Base-by-base conservation (phyloP, 2,113 vertebrate genomes). In the Onychorhynchus coronatus region DNA sequence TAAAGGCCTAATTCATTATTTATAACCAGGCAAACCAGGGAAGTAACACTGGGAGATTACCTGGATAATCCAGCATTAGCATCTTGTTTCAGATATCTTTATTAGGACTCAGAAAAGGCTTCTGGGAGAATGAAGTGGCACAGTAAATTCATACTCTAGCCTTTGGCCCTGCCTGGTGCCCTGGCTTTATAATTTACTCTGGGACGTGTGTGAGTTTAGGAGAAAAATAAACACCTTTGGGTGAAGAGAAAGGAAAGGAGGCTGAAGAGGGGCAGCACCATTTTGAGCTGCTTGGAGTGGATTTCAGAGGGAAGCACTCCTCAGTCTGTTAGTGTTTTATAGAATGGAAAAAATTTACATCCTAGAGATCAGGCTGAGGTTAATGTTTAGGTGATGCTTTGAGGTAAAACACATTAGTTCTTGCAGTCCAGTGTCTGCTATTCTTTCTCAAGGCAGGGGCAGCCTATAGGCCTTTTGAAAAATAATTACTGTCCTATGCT, bases 1-100 rank as follows among this genome's bases (percentile, higher is more conserved):
- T 89, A 91, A 91, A 95, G 86, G 92, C 88, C 92, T 95, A 83
- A 91, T 95, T 96, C 95, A 96, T 98, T 97, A 96, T 97, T 97
- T 92, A 97, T 97, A 97, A 93, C 79, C 86, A 85, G 89, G 81
- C 39, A 17, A 77, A 89, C 82, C 80, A 68, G 39, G 10, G 20
- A 94, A 95, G 89, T 41, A 61, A 94, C 96, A 95, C 74, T 10
- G 23, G 50, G 82, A 97, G 97, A 96, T 97, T 95, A 97, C 84
- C 66, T 12, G 44, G 86, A 86, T 97, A 96, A 98, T 93, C 95
- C 96, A 90, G 89, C 86, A 95, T 84, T 96, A 97, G 91, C 67
- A 95, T 88, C 85, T 93, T 93, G 95, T 91, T 94, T 65, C 49
- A 78, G 53, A 47, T 91, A 86, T 96, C 96, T 95, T 97, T 96